Conservation (phyloP, 1,140 invertebrate genomes). For the Octopus bimaculoides region DNA sequence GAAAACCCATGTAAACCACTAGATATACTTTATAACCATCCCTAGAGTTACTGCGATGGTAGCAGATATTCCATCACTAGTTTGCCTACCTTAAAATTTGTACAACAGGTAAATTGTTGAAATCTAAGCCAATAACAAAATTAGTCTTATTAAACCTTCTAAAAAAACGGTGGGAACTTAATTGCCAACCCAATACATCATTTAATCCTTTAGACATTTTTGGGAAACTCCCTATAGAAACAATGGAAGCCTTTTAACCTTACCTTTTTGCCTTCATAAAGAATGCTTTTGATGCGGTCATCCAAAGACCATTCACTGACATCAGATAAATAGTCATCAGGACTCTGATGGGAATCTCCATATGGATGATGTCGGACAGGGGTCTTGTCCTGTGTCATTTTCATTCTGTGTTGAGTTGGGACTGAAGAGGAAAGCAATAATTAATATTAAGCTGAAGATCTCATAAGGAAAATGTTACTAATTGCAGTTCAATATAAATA, state of each 20-base stretch:
- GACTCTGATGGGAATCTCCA: slow-evolving; percentile 41
- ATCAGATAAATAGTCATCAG: slow-evolving; percentile 35
- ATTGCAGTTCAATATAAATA: too few species aligned
- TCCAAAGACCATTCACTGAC: slow-evolving; percentile 52
- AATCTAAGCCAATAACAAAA: too few species aligned
- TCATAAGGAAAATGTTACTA: too few species aligned
- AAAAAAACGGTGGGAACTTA: neutral
- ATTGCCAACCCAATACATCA: neutral
- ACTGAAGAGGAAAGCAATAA: slow-evolving; percentile 12
- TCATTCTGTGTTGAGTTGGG: neutral
- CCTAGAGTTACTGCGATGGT: too few species aligned
- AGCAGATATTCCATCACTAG: too few species aligned
- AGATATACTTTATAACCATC: too few species aligned
- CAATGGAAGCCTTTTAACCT: neutral
- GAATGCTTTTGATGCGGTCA: slow-evolving; percentile 44
- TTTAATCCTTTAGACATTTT: neutral
- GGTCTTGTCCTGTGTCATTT: slow-evolving; percentile 4
- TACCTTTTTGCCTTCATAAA: slow-evolving; percentile 31
- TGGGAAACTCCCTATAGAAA: neutral
- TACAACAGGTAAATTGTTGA: too few species aligned
- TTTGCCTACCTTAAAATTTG: too few species aligned
- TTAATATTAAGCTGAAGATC: too few species aligned
- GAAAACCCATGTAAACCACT: too few species aligned
- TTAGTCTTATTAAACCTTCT: too few species aligned
- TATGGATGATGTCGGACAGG: slow-evolving; percentile 42